These are phyloP conservation scores for Lucilia cuprina DNA, from an alignment of 1,140 invertebrate genomes.

Conservation along the genomic window DNA sequence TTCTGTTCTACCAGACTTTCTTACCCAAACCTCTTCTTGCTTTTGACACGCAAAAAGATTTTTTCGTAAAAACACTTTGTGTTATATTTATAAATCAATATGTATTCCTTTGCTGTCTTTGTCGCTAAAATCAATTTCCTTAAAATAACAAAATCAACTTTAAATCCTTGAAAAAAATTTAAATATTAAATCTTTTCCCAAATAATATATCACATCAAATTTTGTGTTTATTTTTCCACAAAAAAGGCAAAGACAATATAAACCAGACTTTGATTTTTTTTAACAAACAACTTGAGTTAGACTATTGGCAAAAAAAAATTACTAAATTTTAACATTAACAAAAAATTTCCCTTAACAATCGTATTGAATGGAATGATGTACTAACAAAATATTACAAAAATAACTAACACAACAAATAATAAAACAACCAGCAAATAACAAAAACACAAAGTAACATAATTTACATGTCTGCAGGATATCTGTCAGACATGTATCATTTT, in stretches of 20 bases:
- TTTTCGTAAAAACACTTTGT: too few species aligned
- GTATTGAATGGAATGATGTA: not conserved
- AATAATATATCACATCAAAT: not conserved
- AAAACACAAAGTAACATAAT: slow-evolving; percentile 17
- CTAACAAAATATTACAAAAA: not conserved
- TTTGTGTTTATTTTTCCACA: not conserved
- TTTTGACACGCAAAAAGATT: too few species aligned
- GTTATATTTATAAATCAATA: too few species aligned
- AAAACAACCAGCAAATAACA: not conserved
- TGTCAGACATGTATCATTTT: slow-evolving; percentile 30
- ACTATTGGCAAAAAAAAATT: not conserved
- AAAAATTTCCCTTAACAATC: not conserved
- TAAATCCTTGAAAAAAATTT: not conserved
- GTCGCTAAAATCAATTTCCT: not conserved
- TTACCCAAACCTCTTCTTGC: too few species aligned
- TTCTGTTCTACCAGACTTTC: too few species aligned
- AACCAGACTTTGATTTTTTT: not conserved
- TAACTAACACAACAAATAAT: not conserved
- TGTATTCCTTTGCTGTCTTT: too few species aligned
- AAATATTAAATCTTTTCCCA: not conserved
- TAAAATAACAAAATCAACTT: not conserved
- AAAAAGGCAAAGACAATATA: not conserved
- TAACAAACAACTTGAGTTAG: not conserved
- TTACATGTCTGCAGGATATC: slow-evolving; percentile 35
- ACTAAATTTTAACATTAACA: not conserved